These are phyloP conservation scores for Pogonophryne albipinna DNA, from an alignment of 2,797 vertebrate genomes.

Conservation along the genomic window DNA sequence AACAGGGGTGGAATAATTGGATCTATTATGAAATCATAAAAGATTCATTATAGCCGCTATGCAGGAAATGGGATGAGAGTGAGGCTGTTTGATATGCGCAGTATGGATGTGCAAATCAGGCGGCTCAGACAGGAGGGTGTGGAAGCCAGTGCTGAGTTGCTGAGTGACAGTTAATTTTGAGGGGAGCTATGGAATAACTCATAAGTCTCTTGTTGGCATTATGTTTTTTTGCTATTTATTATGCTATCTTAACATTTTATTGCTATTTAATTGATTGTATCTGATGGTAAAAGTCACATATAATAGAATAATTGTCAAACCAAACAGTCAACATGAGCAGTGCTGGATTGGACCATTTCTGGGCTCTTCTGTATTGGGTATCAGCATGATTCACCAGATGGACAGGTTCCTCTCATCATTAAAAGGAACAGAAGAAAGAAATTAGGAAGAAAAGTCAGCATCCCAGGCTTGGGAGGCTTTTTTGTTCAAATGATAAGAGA, in stretches of 20 bases:
- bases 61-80: slow-evolving; percentile 76
- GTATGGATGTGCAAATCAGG: slow-evolving; percentile 65
- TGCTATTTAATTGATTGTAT: neutral
- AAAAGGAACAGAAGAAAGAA: slow-evolving; percentile 18
- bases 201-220: neutral
- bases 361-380: slow-evolving; percentile 52
- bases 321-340: neutral
- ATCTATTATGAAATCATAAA: slow-evolving; percentile 83
- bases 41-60: slow-evolving; percentile 78
- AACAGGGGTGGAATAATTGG: slow-evolving; percentile 77
- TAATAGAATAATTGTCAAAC: neutral
- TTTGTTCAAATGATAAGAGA: neutral
- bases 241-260: neutral
- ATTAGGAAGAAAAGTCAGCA: neutral
- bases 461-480: neutral
- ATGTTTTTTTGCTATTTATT: slow-evolving; percentile 22
- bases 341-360: slow-evolving; percentile 14
- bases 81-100: slow-evolving; percentile 66
- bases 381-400: slow-evolving; percentile 55
- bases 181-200: slow-evolving; percentile 5
- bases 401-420: slow-evolving; percentile 37
- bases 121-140: slow-evolving; percentile 30
- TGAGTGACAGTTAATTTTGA: slow-evolving; percentile 42
- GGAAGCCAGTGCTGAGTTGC: slow-evolving; percentile 37
- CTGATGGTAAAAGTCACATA: neutral